Evolutionary conservation across 2,113 vertebrate species (phyloP), one percentile per base, ranked within the genome.

Genomic region (Rhinolophus sinicus): DNA sequence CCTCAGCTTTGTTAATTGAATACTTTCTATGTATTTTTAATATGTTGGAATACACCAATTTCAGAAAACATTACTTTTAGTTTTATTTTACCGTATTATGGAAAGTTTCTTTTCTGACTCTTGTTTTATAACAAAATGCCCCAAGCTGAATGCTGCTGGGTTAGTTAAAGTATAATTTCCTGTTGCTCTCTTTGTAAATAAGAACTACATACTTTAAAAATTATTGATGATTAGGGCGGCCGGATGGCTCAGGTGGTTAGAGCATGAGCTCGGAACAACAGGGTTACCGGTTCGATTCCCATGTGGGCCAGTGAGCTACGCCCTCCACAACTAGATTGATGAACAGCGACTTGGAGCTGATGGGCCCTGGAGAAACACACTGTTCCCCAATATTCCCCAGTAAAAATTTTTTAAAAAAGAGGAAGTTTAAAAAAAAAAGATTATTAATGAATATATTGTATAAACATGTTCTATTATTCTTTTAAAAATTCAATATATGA

Each of bases 141-240:
- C 65, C 47, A 88, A 90, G 50, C 30, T 64, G 91, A 87, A 89
- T 89, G 22, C 2, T 80, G n/a, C 30, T 75, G 26, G 35, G 44
- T 78, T 89, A 83, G 19, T 88, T 96, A 95, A 94, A 76, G 93
- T 69, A 64, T 76, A 24, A 30, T 85, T 95, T 83, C 62, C 40
- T 86, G 19, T 80, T 93, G 3, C 16, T 97, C 0, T 81, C 22
- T 54, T 87, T 89, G 26, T 82, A 65, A 93, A 64, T 75, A 75
- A 72, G 47, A 84, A 52, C 28, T 58, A 81, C 70, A 76, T 73
- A 50, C 70, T 84, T 81, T 26, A 69, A 70, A 91, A 90, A 28
- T 62, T 62, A 62, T 62, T 62, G 26, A 10, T 62, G 26, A 60
- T 60, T 50, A 15, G 52, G 52, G 15, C 11, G 52, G 12, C 52